Base-by-base conservation (phyloP, 2,797 vertebrate genomes). In the Aselliscus stoliczkanus region DNA sequence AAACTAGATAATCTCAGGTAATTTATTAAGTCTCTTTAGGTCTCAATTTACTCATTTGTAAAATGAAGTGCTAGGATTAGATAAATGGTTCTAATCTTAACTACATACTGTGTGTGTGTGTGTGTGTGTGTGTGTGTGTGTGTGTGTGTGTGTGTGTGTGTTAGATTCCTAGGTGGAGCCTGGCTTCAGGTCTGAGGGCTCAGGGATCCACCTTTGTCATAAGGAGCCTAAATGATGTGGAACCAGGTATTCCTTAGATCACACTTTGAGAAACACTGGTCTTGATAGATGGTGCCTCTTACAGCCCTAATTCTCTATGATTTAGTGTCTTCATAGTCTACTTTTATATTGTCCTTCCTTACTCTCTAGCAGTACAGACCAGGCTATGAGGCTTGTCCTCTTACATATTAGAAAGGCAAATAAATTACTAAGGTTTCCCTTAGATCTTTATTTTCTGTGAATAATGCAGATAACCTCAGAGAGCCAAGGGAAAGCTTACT, bases 371-470 rank as follows among this genome's bases (percentile, higher is more conserved):
- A 69, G 39, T 54, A 18, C 34, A 65, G 37, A 72, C 7, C 60
- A 79, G 52, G 20, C 23, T 67, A 65, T 62, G 52, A 56, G 15
- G 88, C 58, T 31, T 92, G 23, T 27, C 42, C 42, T 81, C 56
- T 76, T 92, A 88, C 29, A 34, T n/a, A 79, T 56, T 14, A 70
- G 69, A 90, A 94, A 92, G 58, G 50, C 20, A 85, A 77, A 85
- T 12, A 56, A 81, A 83, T 95, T 39, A 69, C 60, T 42, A 85
- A 18, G 47, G 25, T 84, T 89, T 94, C 80, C 52, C 31, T 94
- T 70, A 91, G 87, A 88, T 65, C n/a, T 93, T 44, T 69, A 75
- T 89, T 83, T 85, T 90, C 67, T n/a, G 29, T 87, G 90, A 92
- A 67, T 80, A 69, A 93, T 54, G 82, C 2, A 80, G 75, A 92